phyloP scores from a whole-genome alignment of 1,140 invertebrate species.

The Drosophila insularis region DNA sequence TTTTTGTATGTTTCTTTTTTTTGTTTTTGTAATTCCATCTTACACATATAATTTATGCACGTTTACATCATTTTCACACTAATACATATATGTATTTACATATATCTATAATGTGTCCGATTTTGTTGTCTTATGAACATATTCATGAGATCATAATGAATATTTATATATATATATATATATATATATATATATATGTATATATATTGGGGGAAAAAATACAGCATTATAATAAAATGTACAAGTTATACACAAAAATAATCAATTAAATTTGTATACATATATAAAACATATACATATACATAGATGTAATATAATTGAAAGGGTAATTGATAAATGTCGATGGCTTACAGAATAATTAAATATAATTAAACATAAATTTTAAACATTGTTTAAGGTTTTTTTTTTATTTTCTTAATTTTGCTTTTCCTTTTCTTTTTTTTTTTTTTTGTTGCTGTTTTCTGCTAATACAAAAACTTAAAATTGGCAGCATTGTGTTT shows the following conservation, averaged over 20 bases:
- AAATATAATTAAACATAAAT: slow-evolving; percentile 43
- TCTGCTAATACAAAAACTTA: slow-evolving; percentile 19
- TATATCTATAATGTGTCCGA: slow-evolving; percentile 13
- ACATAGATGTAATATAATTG: slow-evolving; percentile 22
- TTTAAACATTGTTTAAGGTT: slow-evolving; percentile 21
- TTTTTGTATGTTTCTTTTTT: slow-evolving; percentile 43
- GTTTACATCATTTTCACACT: slow-evolving; percentile 68
- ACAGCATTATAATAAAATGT: slow-evolving; percentile 76
- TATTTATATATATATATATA: slow-evolving; percentile 50
- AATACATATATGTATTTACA: slow-evolving; percentile 20
- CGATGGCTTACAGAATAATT: slow-evolving; percentile 12
- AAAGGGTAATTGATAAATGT: slow-evolving; percentile 28
- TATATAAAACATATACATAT: background rate
- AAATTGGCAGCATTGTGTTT: slow-evolving; percentile 30
- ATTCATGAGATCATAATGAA: slow-evolving; percentile 78
- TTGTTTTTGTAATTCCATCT: slow-evolving; percentile 55
- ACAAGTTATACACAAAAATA: slow-evolving; percentile 63
- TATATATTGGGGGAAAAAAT: slow-evolving; percentile 55
- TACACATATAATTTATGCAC: slow-evolving; percentile 70
- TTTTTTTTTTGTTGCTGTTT: slow-evolving; percentile 36
- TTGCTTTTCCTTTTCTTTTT: background rate
- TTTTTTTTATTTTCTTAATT: background rate
- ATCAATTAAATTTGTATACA: slow-evolving; percentile 12
- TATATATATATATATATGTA: slow-evolving; percentile 44
- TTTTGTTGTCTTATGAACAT: slow-evolving; percentile 69